phyloP scores from a whole-genome alignment of 2,113 vertebrate species.

The Calonectris borealis region DNA sequence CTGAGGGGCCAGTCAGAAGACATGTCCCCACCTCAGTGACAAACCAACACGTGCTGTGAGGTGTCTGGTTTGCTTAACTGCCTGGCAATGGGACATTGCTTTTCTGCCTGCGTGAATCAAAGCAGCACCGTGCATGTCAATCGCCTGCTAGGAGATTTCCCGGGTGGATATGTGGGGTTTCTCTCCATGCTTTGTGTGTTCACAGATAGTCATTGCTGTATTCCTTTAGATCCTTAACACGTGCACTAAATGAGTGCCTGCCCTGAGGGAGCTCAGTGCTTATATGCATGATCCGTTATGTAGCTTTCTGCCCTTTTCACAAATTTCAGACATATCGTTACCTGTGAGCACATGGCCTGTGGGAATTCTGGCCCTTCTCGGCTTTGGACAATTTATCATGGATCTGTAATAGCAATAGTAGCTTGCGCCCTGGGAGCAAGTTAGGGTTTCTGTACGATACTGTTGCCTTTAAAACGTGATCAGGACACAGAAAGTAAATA shows the following conservation, averaged over 20 bases:
- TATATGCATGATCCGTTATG: not conserved
- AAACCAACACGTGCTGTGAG: not conserved
- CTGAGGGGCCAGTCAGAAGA: not conserved
- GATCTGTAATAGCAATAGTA: not conserved
- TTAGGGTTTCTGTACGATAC: not conserved
- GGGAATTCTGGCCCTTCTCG: not conserved
- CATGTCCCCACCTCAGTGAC: not conserved
- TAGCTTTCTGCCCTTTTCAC: not conserved
- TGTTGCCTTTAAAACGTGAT: not conserved
- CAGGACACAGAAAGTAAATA: not conserved
- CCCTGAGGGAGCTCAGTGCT: not conserved
- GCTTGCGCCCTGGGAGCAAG: not conserved
- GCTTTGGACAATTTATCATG: not conserved
- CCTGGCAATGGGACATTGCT: not conserved
- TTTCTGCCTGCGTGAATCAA: not conserved
- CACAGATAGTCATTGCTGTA: not conserved
- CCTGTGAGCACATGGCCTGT: not conserved
- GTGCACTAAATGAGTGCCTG: not conserved
- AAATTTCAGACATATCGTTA: not conserved
- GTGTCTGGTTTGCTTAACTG: not conserved
- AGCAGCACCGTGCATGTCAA: fast-evolving
- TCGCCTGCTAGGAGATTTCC: not conserved
- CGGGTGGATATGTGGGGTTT: fast-evolving
- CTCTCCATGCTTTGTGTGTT: not conserved
- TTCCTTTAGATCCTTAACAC: not conserved